phyloP scores from a whole-genome alignment of 2,888 invertebrate species.

The Toxonevra muliebris region DNA sequence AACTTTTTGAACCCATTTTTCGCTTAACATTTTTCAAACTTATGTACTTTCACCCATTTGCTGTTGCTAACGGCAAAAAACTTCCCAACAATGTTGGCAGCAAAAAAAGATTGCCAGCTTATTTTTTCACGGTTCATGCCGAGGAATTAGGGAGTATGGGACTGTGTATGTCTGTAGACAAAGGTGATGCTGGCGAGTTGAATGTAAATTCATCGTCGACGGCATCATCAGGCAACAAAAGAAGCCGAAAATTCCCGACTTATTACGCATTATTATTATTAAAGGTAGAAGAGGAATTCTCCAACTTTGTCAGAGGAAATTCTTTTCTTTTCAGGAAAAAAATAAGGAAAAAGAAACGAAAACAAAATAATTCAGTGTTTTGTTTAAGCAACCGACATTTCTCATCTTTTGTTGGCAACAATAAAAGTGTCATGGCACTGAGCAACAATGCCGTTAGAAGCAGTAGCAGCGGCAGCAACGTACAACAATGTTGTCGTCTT shows the following conservation, averaged over 20 bases:
- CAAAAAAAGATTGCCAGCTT: background rate
- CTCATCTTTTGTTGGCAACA: constrained; percentile 33
- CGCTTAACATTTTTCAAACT: background rate
- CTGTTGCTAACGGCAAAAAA: background rate
- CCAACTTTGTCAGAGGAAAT: too few relatives aligned
- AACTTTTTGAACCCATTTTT: constrained; percentile 21
- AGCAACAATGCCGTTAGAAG: constrained; percentile 3
- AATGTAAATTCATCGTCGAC: background rate
- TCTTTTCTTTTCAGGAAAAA: too few relatives aligned
- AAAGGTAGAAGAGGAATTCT: too few relatives aligned
- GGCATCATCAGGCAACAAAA: background rate
- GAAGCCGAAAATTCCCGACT: background rate
- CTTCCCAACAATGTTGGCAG: background rate
- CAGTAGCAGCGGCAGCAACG: constrained; percentile 8
- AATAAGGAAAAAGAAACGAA: background rate
- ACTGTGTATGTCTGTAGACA: background rate
- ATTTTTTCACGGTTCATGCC: background rate
- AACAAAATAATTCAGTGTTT: constrained; percentile 1
- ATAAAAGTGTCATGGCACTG: constrained; percentile 25
- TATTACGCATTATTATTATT: constrained; percentile 1
- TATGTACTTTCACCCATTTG: constrained; percentile 1
- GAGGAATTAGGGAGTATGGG: background rate
- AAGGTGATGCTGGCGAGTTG: background rate
- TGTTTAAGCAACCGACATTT: background rate
- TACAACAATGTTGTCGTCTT: constrained; percentile 3